These are phyloP conservation scores for Heliocidaris tuberculata DNA, from an alignment of 35 echinoderm and acorn worm genomes.

Conservation along the genomic window DNA sequence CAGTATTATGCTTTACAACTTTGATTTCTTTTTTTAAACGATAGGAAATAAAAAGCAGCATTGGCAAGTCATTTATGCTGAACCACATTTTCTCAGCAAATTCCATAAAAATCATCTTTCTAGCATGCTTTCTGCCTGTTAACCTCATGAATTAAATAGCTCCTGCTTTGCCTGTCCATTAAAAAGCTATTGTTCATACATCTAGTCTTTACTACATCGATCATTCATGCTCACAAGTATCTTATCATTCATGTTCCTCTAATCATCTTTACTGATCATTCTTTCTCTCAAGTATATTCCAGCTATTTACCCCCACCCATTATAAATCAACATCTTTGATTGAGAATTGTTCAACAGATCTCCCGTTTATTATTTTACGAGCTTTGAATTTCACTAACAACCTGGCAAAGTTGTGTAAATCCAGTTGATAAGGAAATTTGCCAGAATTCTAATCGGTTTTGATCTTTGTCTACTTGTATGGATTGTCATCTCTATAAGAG, in stretches of 20 bases:
- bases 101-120: not conserved
- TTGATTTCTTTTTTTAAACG: not conserved
- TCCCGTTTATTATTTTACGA: not conserved
- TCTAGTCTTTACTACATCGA: not conserved
- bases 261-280: not conserved
- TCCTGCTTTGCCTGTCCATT: not conserved
- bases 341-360: not conserved
- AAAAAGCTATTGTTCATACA: conserved; percentile 8
- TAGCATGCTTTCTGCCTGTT: not conserved
- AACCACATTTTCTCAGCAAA: too few species aligned
- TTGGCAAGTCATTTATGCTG: too few species aligned
- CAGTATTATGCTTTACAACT: not conserved
- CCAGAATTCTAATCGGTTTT: not conserved
- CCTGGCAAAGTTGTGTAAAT: too few species aligned
- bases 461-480: not conserved
- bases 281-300: not conserved
- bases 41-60: not conserved
- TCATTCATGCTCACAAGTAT: not conserved
- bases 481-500: not conserved
- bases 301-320: not conserved
- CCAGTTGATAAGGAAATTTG: not conserved
- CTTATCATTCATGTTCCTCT: not conserved
- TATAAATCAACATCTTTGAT: not conserved
- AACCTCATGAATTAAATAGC: not conserved
- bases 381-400: too few species aligned